Evolutionary conservation across 2,888 invertebrate species (phyloP).

Genomic region (Brachycybe producta): DNA sequence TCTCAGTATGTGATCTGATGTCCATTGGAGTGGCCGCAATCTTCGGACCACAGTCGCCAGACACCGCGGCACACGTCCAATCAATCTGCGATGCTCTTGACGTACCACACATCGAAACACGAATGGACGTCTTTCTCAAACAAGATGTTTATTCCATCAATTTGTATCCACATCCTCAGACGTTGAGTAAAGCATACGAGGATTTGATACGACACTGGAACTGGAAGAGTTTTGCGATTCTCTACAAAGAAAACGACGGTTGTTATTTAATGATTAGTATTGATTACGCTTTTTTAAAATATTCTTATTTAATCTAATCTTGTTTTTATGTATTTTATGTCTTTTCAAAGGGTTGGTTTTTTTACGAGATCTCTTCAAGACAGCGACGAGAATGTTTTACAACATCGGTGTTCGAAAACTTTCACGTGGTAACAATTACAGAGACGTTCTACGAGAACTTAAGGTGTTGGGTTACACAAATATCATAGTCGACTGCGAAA

Average conservation of each 20-base stretch:
- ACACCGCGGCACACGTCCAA: constrained; percentile 60
- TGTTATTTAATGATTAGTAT: constrained; percentile 1
- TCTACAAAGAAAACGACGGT: constrained; percentile 75
- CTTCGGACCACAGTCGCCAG: constrained; percentile 61
- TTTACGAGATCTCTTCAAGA: constrained; percentile 55
- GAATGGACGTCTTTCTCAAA: too few relatives aligned
- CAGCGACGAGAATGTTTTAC: constrained; percentile 35
- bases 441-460: constrained; percentile 76
- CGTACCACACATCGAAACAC: constrained; percentile 73
- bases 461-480: constrained; percentile 83
- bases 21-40: constrained; percentile 63
- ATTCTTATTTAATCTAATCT: neutral
- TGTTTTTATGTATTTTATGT: too few relatives aligned
- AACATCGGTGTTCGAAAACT: constrained; percentile 4
- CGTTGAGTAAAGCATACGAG: constrained; percentile 59
- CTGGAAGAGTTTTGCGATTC: constrained; percentile 65
- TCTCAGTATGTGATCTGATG: constrained; percentile 66
- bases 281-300: neutral
- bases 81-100: constrained; percentile 70
- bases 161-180: constrained; percentile 59
- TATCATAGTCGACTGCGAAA: constrained; percentile 77
- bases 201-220: constrained; percentile 49
- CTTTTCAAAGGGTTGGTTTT: constrained; percentile 44
- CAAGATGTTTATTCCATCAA: constrained; percentile 81
- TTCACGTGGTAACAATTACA: constrained; percentile 2